Base-by-base conservation (phyloP, 1,140 invertebrate genomes). In the Rhagoletis zephyria region DNA sequence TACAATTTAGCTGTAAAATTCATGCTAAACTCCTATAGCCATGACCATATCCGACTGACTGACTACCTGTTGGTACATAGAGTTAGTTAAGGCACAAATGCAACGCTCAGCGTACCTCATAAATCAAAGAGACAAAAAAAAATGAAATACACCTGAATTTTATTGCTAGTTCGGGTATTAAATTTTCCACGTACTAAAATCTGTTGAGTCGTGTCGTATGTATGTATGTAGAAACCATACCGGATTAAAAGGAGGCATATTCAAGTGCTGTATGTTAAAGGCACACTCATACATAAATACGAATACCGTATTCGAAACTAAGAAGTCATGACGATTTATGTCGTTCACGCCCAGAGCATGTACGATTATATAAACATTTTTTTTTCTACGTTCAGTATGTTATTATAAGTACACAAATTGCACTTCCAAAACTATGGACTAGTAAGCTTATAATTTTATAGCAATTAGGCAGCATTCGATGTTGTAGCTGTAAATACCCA, bases 61-160 rank as follows among this genome's bases (percentile, higher is more conserved):
- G 16, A 14, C 61, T 63, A 67, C 64, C 30, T 67, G 64, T 67
- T 67, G 64, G 19, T 40, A 67, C 5, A 40, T n/a, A 16, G 12
- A 63, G 61, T 14, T 9, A 63, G 61, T 0, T 14, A 63, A 63
- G 61, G 61, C 61, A 63, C 30, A 30, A 30, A 63, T 14, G 16
- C n/a, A 40, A 4, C 64, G 7, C 64, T 67, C 4, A 4, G 64
- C n/a, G 0, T 40, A 40, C 0, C n/a, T 67, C 64, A 30, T 67
- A 67, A 67, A 67, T 67, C 64, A 67, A 67, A 67, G 10, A 2
- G 10, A 30, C 0, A 30, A 30, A 30, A 30, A 67, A 19, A 67
- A 67, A 67, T 67, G 30, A 30, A 30, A 67, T 67, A 14, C 64
- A 67, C 30, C 64, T 67, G 64, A 67, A 67, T 67, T 67, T 67